Base-by-base conservation (phyloP, 2,113 vertebrate genomes). In the Amphiprion ocellaris region DNA sequence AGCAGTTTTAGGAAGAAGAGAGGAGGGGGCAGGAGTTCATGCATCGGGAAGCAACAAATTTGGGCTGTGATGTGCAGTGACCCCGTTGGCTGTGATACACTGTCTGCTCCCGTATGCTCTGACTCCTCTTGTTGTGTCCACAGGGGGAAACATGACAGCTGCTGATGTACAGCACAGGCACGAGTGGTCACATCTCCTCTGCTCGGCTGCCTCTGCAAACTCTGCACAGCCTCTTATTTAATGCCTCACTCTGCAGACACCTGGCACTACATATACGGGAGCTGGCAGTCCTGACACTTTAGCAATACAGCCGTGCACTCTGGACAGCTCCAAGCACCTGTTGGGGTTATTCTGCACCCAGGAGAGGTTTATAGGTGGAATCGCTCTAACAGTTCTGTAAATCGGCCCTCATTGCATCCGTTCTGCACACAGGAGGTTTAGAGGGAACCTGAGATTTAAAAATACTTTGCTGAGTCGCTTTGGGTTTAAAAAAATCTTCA, bases 141-240 rank as follows among this genome's bases (percentile, higher is more conserved):
- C 5, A 41, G 81, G 84, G 81, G 67, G 67, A 68, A 60, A 86
- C 80, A 84, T 84, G 90, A 90, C 92, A 90, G 91, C 84, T 83
- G 86, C 77, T 88, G 87, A 90, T 84, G 81, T 79, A 85, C 80
- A 82, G 75, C 5, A 10, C 68, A 83, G n/a, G 81, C 86, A 77
- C 70, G 55, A 85, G 77, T 21, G 75, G 64, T 70, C 83, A 49
- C 74, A 66, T 74, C 81, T 62, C 73, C 75, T 82, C 82, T 62
- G 83, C 86, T 84, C 47, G 73, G 85, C 69, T 87, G 81, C 78
- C 24, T 86, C 69, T 69, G 55, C 89, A 87, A 88, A 81, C 81
- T 71, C 61, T 5, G 16, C 84, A 52, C 80, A 37, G 67, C 78
- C 79, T 69, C 49, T 83, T 92, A 85, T 88, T 86, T 88, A 82